Evolutionary conservation across 2,888 invertebrate species (phyloP).

Genomic region (Patella caerulea): DNA sequence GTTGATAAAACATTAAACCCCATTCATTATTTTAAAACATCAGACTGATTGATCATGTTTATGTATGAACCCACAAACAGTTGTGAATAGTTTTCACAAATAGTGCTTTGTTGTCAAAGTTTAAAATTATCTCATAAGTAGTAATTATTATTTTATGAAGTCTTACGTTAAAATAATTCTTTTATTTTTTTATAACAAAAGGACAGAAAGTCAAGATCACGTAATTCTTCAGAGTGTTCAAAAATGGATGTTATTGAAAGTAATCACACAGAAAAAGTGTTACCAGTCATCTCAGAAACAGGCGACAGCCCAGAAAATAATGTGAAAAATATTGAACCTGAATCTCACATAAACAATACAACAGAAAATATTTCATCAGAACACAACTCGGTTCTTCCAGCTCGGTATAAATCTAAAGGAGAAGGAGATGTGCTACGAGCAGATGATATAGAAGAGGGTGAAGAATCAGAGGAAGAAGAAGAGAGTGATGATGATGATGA

Average conservation of each 20-base stretch:
- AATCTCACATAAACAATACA: background rate
- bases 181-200: no score
- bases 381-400: constrained; percentile 17
- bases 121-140: no score
- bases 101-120: no score
- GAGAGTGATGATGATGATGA: constrained; percentile 76
- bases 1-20: no score
- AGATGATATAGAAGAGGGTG: constrained; percentile 29
- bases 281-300: background rate
- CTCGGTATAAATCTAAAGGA: background rate
- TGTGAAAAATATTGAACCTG: background rate
- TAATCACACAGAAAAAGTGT: constrained; percentile 29
- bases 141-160: no score
- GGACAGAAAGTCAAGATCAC: background rate
- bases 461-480: constrained; percentile 50
- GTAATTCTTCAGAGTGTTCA: constrained; percentile 44
- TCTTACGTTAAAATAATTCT: no score
- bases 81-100: no score
- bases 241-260: constrained; percentile 26
- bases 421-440: constrained; percentile 47
- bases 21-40: no score
- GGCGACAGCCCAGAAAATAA: constrained; percentile 3
- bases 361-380: constrained; percentile 38
- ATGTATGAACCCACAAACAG: no score
- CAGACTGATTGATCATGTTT: no score